Percentiles rank a stretch among this genome's conserved stretches.
Evolutionary conservation across 1,140 invertebrate genomes (phyloP).

Genomic region (Drosophila jambulina): DNA sequence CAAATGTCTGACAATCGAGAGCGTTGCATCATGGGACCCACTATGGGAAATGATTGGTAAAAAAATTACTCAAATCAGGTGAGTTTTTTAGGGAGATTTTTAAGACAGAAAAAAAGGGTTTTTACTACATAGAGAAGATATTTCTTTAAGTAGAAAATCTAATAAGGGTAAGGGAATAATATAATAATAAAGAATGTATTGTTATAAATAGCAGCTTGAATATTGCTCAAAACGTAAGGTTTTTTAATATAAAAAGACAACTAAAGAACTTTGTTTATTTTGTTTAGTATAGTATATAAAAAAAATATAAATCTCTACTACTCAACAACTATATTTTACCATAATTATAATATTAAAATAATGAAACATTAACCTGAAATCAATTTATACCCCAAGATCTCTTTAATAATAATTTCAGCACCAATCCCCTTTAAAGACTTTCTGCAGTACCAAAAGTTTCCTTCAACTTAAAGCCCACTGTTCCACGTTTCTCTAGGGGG

Average conservation of each 20-base stretch:
- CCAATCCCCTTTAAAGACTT: background rate
- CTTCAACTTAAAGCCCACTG: slow-evolving; percentile 25
- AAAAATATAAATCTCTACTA: background rate
- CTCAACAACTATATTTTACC: background rate
- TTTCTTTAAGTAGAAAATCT: background rate
- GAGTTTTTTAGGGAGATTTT: background rate
- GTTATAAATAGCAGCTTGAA: background rate
- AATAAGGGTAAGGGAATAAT: too few relatives aligned
- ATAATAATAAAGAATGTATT: background rate
- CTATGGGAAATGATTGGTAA: slow-evolving; percentile 27
- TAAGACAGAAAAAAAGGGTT: rapidly evolving
- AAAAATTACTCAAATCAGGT: slow-evolving; percentile 8
- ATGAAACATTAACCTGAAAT: background rate
- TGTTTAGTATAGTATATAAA: background rate
- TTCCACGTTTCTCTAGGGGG: slow-evolving; percentile 7
- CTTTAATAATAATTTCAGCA: background rate
- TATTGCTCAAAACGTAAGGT: rapidly evolving
- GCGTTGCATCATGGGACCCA: slow-evolving; percentile 51
- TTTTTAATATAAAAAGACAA: background rate
- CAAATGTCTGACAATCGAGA: slow-evolving; percentile 60
- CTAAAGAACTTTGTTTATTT: background rate
- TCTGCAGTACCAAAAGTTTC: background rate
- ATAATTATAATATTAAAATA: background rate
- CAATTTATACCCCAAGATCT: background rate
- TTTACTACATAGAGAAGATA: background rate